Percentiles rank a stretch among this genome's conserved stretches.
phyloP scores from a whole-genome alignment of 2,113 vertebrate genomes.

The Syrmaticus mikado region DNA sequence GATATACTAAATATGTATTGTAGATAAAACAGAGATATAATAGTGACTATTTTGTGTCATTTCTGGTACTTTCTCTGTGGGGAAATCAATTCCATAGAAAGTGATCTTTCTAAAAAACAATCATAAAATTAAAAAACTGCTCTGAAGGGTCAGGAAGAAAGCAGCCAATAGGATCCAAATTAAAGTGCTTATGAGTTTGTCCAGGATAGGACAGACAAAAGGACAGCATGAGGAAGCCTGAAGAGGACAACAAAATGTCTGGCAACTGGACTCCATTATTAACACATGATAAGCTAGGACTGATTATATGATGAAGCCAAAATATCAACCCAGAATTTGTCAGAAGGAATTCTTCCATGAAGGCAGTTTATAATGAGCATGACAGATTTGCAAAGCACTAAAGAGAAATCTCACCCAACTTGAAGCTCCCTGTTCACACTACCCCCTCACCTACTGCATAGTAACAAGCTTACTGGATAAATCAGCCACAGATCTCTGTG shows the following conservation, averaged over 20 bases:
- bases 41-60: not conserved
- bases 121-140: not conserved
- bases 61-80: not conserved
- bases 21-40: no score
- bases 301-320: not conserved
- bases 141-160: not conserved
- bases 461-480: not conserved
- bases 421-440: not conserved
- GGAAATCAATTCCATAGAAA: not conserved
- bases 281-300: slow-evolving; percentile 21
- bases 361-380: not conserved
- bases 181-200: not conserved
- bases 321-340: not conserved
- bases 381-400: not conserved
- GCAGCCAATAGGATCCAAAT: not conserved
- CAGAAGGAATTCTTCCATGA: not conserved
- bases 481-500: not conserved
- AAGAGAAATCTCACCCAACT: not conserved
- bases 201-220: not conserved
- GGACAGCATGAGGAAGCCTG: not conserved
- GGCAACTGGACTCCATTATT: slow-evolving; percentile 22
- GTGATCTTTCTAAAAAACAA: not conserved
- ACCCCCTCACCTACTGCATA: no score
- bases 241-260: not conserved
- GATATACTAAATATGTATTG: not conserved